These are phyloP conservation scores for Drosophila obscura DNA, from an alignment of 1,140 invertebrate species.

Conservation along the genomic window DNA sequence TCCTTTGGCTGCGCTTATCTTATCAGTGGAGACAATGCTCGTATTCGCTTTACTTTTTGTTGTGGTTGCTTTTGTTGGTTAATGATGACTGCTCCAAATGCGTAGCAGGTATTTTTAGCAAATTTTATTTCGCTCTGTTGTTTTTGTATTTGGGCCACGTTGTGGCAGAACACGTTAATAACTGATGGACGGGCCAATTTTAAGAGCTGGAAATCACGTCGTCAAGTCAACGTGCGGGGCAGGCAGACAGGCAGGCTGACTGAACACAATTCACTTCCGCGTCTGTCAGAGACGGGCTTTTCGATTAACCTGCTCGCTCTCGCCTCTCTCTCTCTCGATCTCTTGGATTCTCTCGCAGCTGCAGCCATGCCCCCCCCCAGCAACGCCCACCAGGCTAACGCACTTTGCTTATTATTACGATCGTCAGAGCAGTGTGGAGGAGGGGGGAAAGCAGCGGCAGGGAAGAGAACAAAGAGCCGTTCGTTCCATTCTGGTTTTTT, in stretches of 20 bases:
- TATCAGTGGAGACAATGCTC: conserved; percentile 15
- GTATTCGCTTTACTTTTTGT: conserved; percentile 16
- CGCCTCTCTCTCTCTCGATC: conserved; percentile 7
- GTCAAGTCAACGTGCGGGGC: conserved; percentile 17
- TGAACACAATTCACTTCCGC: conserved; percentile 56
- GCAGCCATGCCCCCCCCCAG: background rate
- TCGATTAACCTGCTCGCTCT: conserved; percentile 31
- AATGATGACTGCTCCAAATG: conserved; percentile 40
- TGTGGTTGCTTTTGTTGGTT: conserved; percentile 14
- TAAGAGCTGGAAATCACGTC: conserved; percentile 69
- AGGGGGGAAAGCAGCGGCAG: background rate
- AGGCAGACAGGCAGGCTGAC: no score
- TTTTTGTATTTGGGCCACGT: conserved; percentile 70
- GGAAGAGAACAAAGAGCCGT: conserved; percentile 41
- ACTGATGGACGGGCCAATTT: conserved; percentile 30
- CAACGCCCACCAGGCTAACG: conserved; percentile 37
- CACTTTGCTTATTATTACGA: conserved; percentile 30
- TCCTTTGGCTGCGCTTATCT: conserved; percentile 35
- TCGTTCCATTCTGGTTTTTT: conserved; percentile 17
- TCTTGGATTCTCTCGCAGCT: background rate
- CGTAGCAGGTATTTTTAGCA: conserved; percentile 64
- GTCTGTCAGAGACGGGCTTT: conserved; percentile 46
- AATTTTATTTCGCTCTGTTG: conserved; percentile 28
- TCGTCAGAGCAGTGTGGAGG: conserved; percentile 16
- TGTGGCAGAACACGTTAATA: conserved; percentile 72